These are phyloP conservation scores for Micrasema longulum DNA, from an alignment of 1,140 invertebrate genomes.

Conservation along the genomic window DNA sequence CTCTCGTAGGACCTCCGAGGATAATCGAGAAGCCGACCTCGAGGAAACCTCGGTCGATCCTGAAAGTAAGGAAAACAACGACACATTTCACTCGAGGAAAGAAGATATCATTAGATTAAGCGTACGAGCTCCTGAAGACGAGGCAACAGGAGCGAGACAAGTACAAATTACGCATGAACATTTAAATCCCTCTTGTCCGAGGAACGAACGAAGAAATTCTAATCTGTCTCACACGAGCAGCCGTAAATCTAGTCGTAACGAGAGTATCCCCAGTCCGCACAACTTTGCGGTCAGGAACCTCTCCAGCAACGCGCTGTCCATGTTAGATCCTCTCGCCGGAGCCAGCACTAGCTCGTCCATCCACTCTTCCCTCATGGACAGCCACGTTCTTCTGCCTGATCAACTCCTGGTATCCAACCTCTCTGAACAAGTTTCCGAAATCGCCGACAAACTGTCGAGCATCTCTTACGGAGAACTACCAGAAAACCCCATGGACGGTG, in stretches of 20 bases:
- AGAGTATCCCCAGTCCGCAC: slow-evolving; percentile 52
- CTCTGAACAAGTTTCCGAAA: slow-evolving; percentile 66
- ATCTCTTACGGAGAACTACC: slow-evolving; percentile 55
- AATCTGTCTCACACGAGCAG: slow-evolving; percentile 47
- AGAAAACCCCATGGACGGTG: slow-evolving; percentile 50
- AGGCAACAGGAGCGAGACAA: slow-evolving; percentile 40
- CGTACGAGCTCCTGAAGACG: slow-evolving; percentile 23
- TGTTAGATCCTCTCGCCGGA: slow-evolving; percentile 65
- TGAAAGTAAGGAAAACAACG: slow-evolving; percentile 15
- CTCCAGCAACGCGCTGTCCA: slow-evolving; percentile 65
- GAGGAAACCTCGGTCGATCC: neutral
- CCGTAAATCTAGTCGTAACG: slow-evolving; percentile 62
- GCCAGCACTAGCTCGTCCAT: slow-evolving; percentile 47
- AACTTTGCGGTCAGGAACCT: slow-evolving; percentile 64
- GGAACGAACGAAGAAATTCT: slow-evolving; percentile 49
- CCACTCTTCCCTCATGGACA: slow-evolving; percentile 50
- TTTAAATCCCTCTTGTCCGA: slow-evolving; percentile 32
- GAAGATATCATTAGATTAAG: slow-evolving; percentile 40
- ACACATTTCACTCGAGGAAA: slow-evolving; percentile 59
- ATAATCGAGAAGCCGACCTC: neutral
- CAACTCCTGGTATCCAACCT: slow-evolving; percentile 64
- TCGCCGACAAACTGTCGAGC: slow-evolving; percentile 63
- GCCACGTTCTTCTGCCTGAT: slow-evolving; percentile 61
- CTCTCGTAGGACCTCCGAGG: neutral
- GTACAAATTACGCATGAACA: slow-evolving; percentile 19